These are phyloP conservation scores for Diaprepes abbreviatus DNA, from an alignment of 2,888 invertebrate genomes.

Conservation along the genomic window DNA sequence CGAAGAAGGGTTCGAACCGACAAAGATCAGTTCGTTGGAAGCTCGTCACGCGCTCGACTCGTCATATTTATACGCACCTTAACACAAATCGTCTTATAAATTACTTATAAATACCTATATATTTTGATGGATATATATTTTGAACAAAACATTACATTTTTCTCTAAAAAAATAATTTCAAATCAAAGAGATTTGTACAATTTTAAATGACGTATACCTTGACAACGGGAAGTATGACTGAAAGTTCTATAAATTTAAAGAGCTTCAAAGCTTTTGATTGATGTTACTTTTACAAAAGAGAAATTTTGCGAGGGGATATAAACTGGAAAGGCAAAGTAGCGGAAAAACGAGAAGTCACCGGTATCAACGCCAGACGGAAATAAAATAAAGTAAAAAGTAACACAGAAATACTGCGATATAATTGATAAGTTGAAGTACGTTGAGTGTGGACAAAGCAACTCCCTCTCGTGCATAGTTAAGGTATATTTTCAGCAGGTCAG, in stretches of 20 bases:
- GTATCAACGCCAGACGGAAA: constrained; percentile 35
- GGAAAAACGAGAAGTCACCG: constrained; percentile 42
- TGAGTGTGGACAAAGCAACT: constrained; percentile 6
- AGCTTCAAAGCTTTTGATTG: constrained; percentile 46
- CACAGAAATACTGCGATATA: constrained; percentile 16
- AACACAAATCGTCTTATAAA: no score
- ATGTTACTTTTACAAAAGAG: constrained; percentile 41
- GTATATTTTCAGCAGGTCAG: constrained; percentile 1
- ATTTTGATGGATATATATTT: no score
- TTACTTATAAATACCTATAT: no score
- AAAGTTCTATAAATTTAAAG: constrained; percentile 41
- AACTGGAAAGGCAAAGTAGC: constrained; percentile 38
- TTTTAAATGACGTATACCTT: constrained; percentile 18
- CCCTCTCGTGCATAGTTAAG: neutral
- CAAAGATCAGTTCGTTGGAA: no score
- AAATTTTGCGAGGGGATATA: constrained; percentile 29
- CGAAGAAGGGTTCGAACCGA: no score
- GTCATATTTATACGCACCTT: no score
- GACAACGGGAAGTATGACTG: constrained; percentile 35
- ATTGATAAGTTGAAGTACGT: constrained; percentile 41
- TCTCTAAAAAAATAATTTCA: neutral
- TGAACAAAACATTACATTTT: neutral
- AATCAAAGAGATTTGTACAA: neutral
- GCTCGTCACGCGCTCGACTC: no score
- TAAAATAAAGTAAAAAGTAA: constrained; percentile 30